phyloP scores from a whole-genome alignment of 2,797 vertebrate species.

The Diplodus puntazzo region DNA sequence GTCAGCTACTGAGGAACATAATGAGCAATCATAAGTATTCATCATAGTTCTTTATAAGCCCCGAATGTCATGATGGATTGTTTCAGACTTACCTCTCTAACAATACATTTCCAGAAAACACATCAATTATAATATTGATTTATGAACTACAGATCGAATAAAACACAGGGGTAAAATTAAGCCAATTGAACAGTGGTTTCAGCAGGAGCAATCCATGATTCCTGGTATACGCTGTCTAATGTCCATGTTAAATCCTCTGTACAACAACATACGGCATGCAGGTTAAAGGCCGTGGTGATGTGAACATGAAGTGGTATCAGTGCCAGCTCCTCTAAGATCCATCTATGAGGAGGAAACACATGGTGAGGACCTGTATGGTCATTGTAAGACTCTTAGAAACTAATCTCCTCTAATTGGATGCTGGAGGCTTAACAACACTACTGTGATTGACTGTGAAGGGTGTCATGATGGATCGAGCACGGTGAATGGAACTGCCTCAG shows the following conservation, averaged over 20 bases:
- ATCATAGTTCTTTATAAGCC: background rate
- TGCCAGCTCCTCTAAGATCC: slow-evolving; percentile 29
- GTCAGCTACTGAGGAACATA: background rate
- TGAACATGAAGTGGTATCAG: slow-evolving; percentile 14
- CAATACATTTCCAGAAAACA: background rate
- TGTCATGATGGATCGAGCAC: slow-evolving; percentile 51
- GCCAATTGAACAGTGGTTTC: background rate
- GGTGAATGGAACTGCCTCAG: slow-evolving; percentile 48
- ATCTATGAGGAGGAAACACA: slow-evolving; percentile 63
- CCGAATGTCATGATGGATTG: background rate
- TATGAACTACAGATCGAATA: background rate
- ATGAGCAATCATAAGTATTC: background rate
- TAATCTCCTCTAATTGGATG: slow-evolving; percentile 85
- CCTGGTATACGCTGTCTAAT: background rate
- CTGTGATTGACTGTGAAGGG: slow-evolving; percentile 67
- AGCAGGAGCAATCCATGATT: background rate
- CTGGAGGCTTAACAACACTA: slow-evolving; percentile 60
- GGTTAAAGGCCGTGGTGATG: slow-evolving; percentile 21
- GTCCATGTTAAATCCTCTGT: slow-evolving; percentile 4
- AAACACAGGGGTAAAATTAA: background rate
- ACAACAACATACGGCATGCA: slow-evolving; percentile 5
- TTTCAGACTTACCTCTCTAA: background rate
- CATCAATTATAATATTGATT: background rate
- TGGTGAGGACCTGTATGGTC: slow-evolving; percentile 58
- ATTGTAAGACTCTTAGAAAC: slow-evolving; percentile 81